These are phyloP conservation scores for Aplysia californica DNA, from an alignment of 1,140 invertebrate genomes.

Conservation along the genomic window DNA sequence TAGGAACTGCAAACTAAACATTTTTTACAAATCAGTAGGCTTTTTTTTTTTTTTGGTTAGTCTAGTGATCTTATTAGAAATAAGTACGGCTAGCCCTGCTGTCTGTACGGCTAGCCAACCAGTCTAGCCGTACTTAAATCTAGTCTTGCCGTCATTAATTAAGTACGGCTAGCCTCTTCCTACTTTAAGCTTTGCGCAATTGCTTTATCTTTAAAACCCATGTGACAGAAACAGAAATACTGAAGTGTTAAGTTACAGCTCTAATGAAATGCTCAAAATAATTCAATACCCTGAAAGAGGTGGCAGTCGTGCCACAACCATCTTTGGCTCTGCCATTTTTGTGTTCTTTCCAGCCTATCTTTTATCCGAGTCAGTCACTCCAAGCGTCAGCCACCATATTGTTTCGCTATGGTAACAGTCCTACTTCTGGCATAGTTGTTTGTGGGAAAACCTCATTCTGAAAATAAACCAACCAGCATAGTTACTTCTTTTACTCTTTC, in stretches of 20 bases:
- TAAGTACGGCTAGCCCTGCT: no score
- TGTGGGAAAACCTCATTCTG: no score
- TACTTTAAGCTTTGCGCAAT: neutral
- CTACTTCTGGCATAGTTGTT: neutral
- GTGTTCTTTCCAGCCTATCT: neutral
- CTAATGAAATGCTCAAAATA: neutral
- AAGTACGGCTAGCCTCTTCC: no score
- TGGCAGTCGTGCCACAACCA: slow-evolving; percentile 50
- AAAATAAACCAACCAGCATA: no score
- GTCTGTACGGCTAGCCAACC: no score
- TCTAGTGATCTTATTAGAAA: no score
- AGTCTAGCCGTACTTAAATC: no score
- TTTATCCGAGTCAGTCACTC: neutral
- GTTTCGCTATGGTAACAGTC: slow-evolving; percentile 19
- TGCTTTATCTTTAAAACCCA: neutral
- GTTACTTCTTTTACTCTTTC: no score
- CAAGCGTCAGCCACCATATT: slow-evolving; percentile 6
- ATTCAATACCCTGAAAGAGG: slow-evolving; percentile 50
- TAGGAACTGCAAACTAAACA: no score
- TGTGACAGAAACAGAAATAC: neutral
- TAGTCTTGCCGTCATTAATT: no score
- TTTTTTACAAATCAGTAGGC: no score
- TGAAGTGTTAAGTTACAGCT: neutral
- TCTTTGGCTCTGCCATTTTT: slow-evolving; percentile 36
- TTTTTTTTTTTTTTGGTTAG: no score